Evolutionary conservation across 1,140 invertebrate species (phyloP).

Genomic region (Drosophila arizonae): DNA sequence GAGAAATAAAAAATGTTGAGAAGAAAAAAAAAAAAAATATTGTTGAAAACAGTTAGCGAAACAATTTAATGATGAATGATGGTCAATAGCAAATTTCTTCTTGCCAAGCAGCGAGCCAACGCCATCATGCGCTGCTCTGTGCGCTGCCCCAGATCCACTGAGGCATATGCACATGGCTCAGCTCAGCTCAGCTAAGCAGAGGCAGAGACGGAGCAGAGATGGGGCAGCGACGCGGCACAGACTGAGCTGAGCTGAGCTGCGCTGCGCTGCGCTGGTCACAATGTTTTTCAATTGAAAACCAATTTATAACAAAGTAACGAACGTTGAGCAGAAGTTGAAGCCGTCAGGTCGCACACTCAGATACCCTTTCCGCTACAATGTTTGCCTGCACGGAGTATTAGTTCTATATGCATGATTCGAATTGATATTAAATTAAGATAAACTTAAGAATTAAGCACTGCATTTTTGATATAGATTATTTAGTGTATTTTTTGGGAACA

Average conservation of each 20-base stretch:
- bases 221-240: too few species aligned
- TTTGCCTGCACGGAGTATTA: too few species aligned
- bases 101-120: conserved; percentile 9
- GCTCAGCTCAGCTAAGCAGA: conserved; percentile 45
- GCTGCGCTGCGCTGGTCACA: conserved; percentile 5
- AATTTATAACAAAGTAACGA: conserved; percentile 51
- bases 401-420: too few species aligned
- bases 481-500: too few species aligned
- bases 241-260: background rate
- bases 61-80: conserved; percentile 81
- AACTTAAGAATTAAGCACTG: too few species aligned
- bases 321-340: background rate
- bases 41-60: conserved; percentile 76
- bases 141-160: conserved; percentile 17
- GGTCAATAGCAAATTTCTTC: conserved; percentile 64
- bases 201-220: background rate
- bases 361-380: conserved; percentile 2
- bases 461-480: too few species aligned
- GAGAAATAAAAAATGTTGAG: conserved; percentile 1
- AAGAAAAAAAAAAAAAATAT: conserved; percentile 33
- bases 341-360: background rate
- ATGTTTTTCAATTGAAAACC: conserved; percentile 58
- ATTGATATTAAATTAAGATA: too few species aligned
- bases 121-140: background rate
- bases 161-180: conserved; percentile 54